Evolutionary conservation across 1,140 invertebrate species (phyloP), one percentile per base, ranked within the genome.

Genomic region (Caenorhabditis tropicalis): DNA sequence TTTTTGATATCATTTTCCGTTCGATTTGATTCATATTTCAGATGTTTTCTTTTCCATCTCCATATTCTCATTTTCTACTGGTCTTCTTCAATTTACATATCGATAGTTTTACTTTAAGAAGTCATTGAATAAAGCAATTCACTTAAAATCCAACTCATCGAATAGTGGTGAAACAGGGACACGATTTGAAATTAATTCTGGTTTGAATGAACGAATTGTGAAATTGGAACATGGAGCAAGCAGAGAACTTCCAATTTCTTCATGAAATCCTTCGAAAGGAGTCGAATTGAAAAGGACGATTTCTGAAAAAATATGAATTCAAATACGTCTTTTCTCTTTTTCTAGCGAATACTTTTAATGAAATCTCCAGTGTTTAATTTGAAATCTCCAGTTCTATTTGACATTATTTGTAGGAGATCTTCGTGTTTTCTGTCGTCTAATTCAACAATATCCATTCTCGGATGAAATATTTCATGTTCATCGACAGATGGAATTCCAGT

Each of bases 401-500:
- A 65, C 58, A 65, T 65, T 5, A 65, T 65, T 33, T 65, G 58
- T 2, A 65, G 15, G 3, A 65, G 31, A 36, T 65, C 58, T n/a
- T 65, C 58, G 19, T 65, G 58, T 65, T 65, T 65, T 65, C 58
- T 15, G 19, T 65, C 19, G 16, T 65, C 58, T 2, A 65, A 10
- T 65, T 65, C 58, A 15, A 65, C 58, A 65, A 65, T 65, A 65
- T 65, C 31, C 58, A 65, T 65, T 36, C 31, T 15, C 7, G 58
- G 58, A 36, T 65, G 58, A n/a, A 65, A 65, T 10, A 65, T 65
- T 4, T 33, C 58, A 36, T 65, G 58, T 10, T 33, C 58, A 19
- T 65, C 58, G 19, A 65, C n/a, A 15, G 58, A 65, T n/a, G 58
- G 58, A 36, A 65, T 65, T 65, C 16, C 58, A 65, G 58, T 65